These are phyloP conservation scores for Meda fulgida DNA, from an alignment of 2,797 vertebrate genomes.

Conservation along the genomic window DNA sequence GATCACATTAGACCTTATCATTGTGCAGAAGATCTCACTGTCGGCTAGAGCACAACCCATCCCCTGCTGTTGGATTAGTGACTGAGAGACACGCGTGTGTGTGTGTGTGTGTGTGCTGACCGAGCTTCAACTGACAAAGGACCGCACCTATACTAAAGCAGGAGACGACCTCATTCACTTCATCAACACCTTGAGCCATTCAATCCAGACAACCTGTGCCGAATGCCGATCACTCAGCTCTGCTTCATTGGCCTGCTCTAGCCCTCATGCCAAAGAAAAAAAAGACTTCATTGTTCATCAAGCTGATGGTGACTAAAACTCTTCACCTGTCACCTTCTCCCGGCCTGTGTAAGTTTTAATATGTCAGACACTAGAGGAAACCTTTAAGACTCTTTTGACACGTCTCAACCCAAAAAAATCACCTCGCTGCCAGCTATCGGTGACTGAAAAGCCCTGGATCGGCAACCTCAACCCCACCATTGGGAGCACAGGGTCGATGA, in stretches of 20 bases:
- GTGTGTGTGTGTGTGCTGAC: constrained; percentile 41
- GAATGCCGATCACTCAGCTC: constrained; percentile 35
- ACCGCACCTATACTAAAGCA: constrained; percentile 25
- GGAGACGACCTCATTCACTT: constrained; percentile 31
- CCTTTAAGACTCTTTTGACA: constrained; percentile 50
- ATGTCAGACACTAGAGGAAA: constrained; percentile 32
- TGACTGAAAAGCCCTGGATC: constrained; percentile 49
- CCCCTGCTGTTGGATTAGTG: constrained; percentile 77
- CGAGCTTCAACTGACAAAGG: constrained; percentile 29
- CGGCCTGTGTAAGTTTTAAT: neutral
- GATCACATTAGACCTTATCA: constrained; percentile 80
- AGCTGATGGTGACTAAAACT: constrained; percentile 46
- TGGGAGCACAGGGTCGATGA: neutral
- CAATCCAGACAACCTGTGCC: neutral
- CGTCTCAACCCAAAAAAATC: constrained; percentile 55
- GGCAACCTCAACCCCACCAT: constrained; percentile 62
- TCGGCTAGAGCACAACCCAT: constrained; percentile 71
- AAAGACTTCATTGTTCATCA: constrained; percentile 18
- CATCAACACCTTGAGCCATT: constrained; percentile 44
- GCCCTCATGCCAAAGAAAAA: constrained; percentile 38
- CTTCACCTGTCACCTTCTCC: constrained; percentile 51
- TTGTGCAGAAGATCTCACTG: constrained; percentile 73
- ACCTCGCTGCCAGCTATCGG: constrained; percentile 51
- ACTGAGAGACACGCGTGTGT: constrained; percentile 45
- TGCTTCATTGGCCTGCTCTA: constrained; percentile 14